Conservation (phyloP, 1,140 invertebrate species). For the Caenorhabditis briggsae region DNA sequence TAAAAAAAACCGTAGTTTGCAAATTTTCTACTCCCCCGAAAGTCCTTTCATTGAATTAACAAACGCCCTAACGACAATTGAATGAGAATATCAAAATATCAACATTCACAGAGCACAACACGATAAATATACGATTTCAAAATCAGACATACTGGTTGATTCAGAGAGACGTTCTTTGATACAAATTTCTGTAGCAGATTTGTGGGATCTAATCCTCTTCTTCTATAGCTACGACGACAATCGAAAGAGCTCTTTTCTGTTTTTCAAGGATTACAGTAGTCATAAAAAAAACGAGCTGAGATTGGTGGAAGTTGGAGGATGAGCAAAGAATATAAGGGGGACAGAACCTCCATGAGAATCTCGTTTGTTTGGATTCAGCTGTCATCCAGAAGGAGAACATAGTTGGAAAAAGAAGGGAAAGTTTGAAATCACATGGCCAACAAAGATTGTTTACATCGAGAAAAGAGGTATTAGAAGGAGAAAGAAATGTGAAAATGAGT, state of each 20-base stretch:
- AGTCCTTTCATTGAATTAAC: background rate
- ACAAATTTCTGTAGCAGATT: slow-evolving; percentile 42
- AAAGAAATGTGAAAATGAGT: slow-evolving; percentile 5
- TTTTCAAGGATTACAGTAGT: slow-evolving; percentile 30
- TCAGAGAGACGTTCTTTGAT: slow-evolving; percentile 5
- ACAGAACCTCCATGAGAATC: background rate
- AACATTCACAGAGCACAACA: background rate
- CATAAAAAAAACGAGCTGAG: background rate
- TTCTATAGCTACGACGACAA: background rate
- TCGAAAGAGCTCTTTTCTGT: background rate
- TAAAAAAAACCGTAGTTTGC: no score
- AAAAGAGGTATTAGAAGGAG: slow-evolving; percentile 16
- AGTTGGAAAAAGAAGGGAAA: background rate
- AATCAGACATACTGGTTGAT: background rate
- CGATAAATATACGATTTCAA: slow-evolving; percentile 12
- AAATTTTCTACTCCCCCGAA: no score
- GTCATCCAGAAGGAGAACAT: background rate
- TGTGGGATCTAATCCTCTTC: background rate
- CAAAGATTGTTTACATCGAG: slow-evolving; percentile 44
- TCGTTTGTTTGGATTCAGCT: background rate
- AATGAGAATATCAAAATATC: background rate
- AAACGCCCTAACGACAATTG: background rate
- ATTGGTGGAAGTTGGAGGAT: background rate
- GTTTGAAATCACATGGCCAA: slow-evolving; percentile 8
- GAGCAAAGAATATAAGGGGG: background rate